Base-by-base conservation (phyloP, 2,797 vertebrate genomes). In the Chrosomus eos region DNA sequence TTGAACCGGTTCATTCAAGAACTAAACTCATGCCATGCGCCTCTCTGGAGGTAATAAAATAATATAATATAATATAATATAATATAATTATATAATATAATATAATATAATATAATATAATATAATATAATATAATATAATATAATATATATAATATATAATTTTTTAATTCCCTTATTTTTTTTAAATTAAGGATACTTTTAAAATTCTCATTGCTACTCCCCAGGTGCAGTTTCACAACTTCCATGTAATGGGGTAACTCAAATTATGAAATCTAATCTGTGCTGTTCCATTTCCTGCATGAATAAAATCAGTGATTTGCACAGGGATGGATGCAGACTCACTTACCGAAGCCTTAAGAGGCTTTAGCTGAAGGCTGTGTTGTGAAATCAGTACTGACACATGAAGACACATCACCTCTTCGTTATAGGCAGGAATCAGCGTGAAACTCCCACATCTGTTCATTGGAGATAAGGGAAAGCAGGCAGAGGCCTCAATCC, bases 381-480 rank as follows among this genome's bases (percentile, higher is more conserved):
- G 78, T 87, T 90, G 84, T 89, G 89, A 93, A 93, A 93, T 91
- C 83, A 90, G 90, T 90, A 82, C 87, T 91, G 91, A 92, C 89
- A 88, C 89, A 86, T 88, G 86, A 73, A 85, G 85, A 89, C 79
- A 89, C 86, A 53, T 88, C 67, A 85, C 84, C 89, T 90, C 86
- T 88, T 88, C 81, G 51, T 87, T 82, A 80, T 82, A 89, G 90
- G 79, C 68, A 88, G 87, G 88, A 87, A 88, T 85, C 90, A 89
- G 89, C 88, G 79, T 90, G 90, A 87, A 89, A 89, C 88, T 90
- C 86, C 85, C 83, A 89, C 90, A 87, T 92, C 93, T 95, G 94
- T 86, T 92, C 88, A 73, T 67, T 62, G 86, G 74, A 92, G 94
- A 95, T 95, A 95, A 94, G 86, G 81, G 55, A 67, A 75, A 86